phyloP scores from a whole-genome alignment of 2,888 invertebrate species.

The Spisula solida region DNA sequence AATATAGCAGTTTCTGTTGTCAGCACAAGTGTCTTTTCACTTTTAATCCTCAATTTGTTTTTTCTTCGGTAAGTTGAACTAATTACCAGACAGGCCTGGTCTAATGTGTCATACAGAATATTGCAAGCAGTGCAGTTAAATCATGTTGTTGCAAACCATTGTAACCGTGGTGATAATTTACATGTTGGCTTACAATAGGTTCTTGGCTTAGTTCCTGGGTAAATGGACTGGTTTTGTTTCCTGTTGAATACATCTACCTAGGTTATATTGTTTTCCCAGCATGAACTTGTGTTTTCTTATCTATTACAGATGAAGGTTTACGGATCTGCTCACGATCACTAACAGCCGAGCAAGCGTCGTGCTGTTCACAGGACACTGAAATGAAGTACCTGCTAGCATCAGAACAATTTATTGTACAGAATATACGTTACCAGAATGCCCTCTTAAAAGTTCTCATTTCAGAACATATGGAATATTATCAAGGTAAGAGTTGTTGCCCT shows the following conservation, averaged over 20 bases:
- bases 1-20: not conserved
- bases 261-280: not conserved
- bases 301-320: constrained; percentile 62
- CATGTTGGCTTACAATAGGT: not conserved
- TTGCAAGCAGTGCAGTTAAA: not conserved
- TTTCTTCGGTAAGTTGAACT: not conserved
- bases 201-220: not conserved
- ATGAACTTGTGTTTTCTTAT: not conserved
- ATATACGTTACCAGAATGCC: constrained; percentile 68
- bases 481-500: constrained; percentile 66
- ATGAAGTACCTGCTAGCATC: constrained; percentile 72
- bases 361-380: constrained; percentile 74
- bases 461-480: constrained; percentile 72
- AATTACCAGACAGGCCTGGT: constrained; percentile 8
- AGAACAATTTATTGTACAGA: constrained; percentile 71
- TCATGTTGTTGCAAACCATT: not conserved
- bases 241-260: not conserved
- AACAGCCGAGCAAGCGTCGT: constrained; percentile 61
- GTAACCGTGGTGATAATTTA: not conserved
- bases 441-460: constrained; percentile 72
- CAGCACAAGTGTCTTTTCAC: not conserved
- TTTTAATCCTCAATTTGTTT: not conserved
- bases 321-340: constrained; percentile 56
- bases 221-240: constrained; percentile 22
- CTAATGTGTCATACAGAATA: not conserved